Conservation (phyloP, 2,888 invertebrate genomes). For the Tipula lateralis region DNA sequence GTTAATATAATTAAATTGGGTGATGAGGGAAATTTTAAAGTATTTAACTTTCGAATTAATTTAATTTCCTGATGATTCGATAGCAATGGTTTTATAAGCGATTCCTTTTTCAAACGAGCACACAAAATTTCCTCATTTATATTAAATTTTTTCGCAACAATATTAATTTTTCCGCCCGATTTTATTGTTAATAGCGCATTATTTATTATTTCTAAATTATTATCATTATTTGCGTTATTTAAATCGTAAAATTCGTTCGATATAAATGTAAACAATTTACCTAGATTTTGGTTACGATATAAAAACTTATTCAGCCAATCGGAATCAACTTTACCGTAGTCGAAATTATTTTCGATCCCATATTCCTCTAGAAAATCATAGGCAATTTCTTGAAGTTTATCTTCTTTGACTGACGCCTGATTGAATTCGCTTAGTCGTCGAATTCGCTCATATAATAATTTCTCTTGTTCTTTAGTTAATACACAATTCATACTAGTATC, state of each 20-base stretch:
- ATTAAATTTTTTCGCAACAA: background rate
- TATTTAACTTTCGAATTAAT: slow-evolving; percentile 2
- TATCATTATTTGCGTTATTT: background rate
- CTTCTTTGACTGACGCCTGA: background rate
- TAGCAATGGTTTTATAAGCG: background rate
- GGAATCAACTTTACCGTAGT: background rate
- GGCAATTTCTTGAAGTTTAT: background rate
- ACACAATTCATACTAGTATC: background rate
- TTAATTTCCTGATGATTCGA: background rate
- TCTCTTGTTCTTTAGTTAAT: background rate
- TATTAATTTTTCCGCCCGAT: background rate
- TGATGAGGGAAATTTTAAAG: background rate
- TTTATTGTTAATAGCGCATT: background rate
- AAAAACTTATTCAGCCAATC: slow-evolving; percentile 19
- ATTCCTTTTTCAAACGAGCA: background rate
- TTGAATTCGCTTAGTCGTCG: background rate
- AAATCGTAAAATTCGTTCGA: background rate
- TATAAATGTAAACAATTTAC: background rate
- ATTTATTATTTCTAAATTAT: slow-evolving; percentile 14
- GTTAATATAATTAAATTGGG: background rate
- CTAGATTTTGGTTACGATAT: background rate
- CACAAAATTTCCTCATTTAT: slow-evolving; percentile 1
- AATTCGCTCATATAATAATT: background rate
- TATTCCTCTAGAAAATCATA: background rate
- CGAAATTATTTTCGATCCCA: background rate